A percentile compares a stretch with the other conserved stretches of the same genome.
Conservation (phyloP, 2,888 invertebrate genomes). For the Apamea epomidion region DNA sequence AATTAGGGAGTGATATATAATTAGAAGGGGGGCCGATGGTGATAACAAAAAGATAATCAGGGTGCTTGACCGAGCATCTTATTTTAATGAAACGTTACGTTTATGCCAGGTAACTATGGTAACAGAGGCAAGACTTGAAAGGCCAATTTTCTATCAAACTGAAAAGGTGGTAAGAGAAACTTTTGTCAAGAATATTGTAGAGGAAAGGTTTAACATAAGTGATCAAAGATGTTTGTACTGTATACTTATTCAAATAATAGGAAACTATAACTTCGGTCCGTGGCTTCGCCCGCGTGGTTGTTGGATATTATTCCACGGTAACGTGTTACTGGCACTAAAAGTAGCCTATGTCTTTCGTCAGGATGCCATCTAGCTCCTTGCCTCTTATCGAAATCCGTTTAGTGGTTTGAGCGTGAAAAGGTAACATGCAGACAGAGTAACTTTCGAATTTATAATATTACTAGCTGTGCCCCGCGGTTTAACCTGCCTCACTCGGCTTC, state of each 20-base stretch:
- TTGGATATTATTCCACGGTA: background rate
- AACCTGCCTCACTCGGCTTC: too few relatives aligned
- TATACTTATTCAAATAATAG: background rate
- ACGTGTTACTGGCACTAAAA: background rate
- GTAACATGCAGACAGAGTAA: too few relatives aligned
- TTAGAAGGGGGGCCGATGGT: constrained; percentile 60
- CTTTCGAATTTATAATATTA: too few relatives aligned
- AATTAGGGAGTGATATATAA: constrained; percentile 69
- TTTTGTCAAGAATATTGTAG: constrained; percentile 1
- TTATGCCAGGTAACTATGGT: constrained; percentile 18
- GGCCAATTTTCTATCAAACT: background rate
- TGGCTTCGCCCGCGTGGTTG: background rate
- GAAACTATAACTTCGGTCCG: background rate
- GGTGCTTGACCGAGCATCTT: constrained; percentile 51
- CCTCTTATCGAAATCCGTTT: background rate
- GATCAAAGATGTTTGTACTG: background rate
- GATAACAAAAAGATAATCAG: constrained; percentile 57
- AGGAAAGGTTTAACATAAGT: too few relatives aligned
- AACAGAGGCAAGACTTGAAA: background rate
- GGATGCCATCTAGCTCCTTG: background rate
- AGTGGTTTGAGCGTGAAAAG: too few relatives aligned
- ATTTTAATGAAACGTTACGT: constrained; percentile 53
- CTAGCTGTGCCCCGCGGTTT: too few relatives aligned
- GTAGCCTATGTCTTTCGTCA: too few relatives aligned
- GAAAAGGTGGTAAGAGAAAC: background rate